Evolutionary conservation across 1,140 invertebrate genomes (phyloP).

Genomic region (Grapholita molesta): DNA sequence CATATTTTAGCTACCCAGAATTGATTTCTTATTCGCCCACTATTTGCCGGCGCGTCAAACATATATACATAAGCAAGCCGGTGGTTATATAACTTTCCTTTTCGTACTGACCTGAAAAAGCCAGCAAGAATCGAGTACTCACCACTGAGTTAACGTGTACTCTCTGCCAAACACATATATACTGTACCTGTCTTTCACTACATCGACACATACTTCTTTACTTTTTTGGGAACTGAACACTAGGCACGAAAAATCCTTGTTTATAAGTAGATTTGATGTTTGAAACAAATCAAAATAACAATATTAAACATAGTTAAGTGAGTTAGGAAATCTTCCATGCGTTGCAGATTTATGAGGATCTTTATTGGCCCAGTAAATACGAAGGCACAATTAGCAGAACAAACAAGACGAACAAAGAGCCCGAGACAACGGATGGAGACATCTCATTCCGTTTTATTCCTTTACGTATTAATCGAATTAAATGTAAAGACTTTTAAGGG

Average conservation of each 20-base stretch:
- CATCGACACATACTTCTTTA: too few relatives aligned
- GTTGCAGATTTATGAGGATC: slow-evolving; percentile 25
- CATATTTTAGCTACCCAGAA: too few relatives aligned
- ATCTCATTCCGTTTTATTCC: slow-evolving; percentile 24
- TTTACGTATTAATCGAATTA: slow-evolving; percentile 26
- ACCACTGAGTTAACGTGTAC: too few relatives aligned
- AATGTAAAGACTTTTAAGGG: slow-evolving; percentile 22
- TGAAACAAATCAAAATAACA: background rate
- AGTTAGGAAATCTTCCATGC: slow-evolving; percentile 19
- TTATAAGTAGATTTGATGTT: background rate
- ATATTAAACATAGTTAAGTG: background rate
- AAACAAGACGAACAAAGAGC: slow-evolving; percentile 28
- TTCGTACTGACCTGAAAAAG: too few relatives aligned
- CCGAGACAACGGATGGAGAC: slow-evolving; percentile 19
- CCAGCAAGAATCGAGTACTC: too few relatives aligned
- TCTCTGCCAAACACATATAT: too few relatives aligned
- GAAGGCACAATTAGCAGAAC: slow-evolving; percentile 28
- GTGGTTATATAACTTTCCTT: too few relatives aligned
- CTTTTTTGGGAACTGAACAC: too few relatives aligned
- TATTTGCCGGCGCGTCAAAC: too few relatives aligned
- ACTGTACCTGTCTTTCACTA: too few relatives aligned
- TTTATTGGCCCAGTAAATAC: slow-evolving; percentile 28
- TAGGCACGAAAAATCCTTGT: background rate
- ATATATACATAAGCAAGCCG: too few relatives aligned
- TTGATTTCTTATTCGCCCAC: too few relatives aligned